These are phyloP conservation scores for Eutolmus rufibarbis DNA, from an alignment of 2,888 invertebrate species.

Conservation along the genomic window DNA sequence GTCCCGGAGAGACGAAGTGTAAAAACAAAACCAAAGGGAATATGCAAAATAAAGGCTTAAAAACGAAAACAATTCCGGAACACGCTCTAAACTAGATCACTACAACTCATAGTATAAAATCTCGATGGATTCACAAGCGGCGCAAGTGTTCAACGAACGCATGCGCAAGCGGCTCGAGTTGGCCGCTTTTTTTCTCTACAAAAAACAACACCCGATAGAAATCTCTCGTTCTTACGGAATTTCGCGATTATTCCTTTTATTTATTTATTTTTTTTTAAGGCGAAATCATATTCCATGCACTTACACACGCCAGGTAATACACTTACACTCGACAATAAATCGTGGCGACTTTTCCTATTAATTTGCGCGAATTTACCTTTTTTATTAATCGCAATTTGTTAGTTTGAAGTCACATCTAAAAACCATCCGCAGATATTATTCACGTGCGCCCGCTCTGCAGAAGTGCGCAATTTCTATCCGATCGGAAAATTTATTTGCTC, in stretches of 20 bases:
- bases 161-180: not conserved
- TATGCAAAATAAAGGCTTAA: not conserved
- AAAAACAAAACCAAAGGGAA: not conserved
- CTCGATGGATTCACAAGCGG: not conserved
- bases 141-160: slow-evolving; percentile 13
- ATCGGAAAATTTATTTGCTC: not conserved
- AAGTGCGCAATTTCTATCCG: not conserved
- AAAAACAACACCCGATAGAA: not conserved
- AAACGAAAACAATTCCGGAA: not conserved
- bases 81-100: slow-evolving; percentile 32
- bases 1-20: not conserved
- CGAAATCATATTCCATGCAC: not conserved
- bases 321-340: not conserved
- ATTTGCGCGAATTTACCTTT: not conserved
- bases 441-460: not conserved
- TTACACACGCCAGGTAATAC: not conserved
- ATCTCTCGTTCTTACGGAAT: not conserved
- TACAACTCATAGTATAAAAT: not conserved
- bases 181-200: not conserved
- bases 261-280: not conserved
- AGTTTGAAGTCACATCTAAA: not conserved
- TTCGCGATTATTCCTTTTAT: not conserved
- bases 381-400: not conserved
- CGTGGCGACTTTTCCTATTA: not conserved
- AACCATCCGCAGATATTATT: not conserved